Evolutionary conservation across 2,888 invertebrate species (phyloP), one percentile per base, ranked within the genome.

Genomic region (Pterobdella sp.): DNA sequence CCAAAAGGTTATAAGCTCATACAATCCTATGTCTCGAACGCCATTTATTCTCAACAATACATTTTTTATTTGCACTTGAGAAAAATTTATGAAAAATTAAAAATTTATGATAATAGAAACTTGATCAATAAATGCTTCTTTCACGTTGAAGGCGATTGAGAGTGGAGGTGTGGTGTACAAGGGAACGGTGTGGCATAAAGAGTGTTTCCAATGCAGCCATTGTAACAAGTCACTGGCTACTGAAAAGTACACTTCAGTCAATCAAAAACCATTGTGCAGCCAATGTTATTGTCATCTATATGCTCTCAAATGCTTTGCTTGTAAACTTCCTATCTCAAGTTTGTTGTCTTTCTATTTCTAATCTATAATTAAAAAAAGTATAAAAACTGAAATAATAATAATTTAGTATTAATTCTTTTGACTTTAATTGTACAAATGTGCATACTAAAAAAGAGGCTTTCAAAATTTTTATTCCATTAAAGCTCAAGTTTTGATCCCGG

Each of bases 121-220:
- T n/a, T n/a, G n/a, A n/a, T n/a, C n/a, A n/a, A n/a, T n/a, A n/a
- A n/a, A n/a, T 18, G n/a, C n/a, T n/a, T n/a, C n/a, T n/a, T n/a
- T n/a, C n/a, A n/a, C n/a, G 22, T 10, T 31, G 22, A 7, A 73
- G 73, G 31, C 34, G 63, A 69, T 73, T 1, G 66, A 52, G 0
- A 60, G 73, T 22, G 73, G 73, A 18, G 74, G 74, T 1, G 64
- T 74, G 36, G 72, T 74, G 22, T 74, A 74, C 72, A 56, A 67
- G 36, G 63, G 67, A 36, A 65, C 64, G 31, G 67, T 72, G 34
- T 74, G 74, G 74, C 74, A 74, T 60, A 67, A 72, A 22, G 74
- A 74, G 56, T 74, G 74, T 36, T 74, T 74, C 72, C 74, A 72
- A 64, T 74, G 74, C 68, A 72, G 68, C 52, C 64, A 72, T 52